Conservation (phyloP, 35 echinoderm and acorn worm species). For the Eucidaris tribuloides region DNA sequence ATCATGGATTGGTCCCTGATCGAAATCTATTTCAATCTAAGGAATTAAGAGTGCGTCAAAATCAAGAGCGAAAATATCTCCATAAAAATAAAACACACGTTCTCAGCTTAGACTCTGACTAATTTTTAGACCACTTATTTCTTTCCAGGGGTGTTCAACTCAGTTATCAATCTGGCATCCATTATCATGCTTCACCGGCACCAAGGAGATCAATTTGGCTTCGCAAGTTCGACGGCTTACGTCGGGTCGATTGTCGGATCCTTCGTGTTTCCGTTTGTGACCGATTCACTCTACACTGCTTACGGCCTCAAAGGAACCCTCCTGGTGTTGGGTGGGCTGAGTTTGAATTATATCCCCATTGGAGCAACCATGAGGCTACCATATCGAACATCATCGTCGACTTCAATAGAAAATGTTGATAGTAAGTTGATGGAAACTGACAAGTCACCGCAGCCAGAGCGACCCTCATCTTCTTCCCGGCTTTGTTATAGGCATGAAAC, state of each 20-base stretch:
- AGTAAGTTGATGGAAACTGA: too few relatives aligned
- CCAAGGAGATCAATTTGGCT: neutral
- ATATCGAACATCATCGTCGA: too few relatives aligned
- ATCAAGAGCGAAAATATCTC: too few relatives aligned
- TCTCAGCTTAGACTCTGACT: too few relatives aligned
- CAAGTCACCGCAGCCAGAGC: too few relatives aligned
- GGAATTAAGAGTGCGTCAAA: too few relatives aligned
- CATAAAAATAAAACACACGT: too few relatives aligned
- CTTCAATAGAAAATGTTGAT: too few relatives aligned
- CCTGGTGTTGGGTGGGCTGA: neutral
- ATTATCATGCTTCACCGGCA: neutral
- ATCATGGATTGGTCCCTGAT: too few relatives aligned
- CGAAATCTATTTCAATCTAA: too few relatives aligned
- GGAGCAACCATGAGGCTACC: neutral
- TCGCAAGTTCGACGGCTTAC: neutral
- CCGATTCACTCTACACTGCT: neutral
- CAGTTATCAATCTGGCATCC: neutral
- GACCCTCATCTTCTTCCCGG: neutral
- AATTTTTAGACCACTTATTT: too few relatives aligned
- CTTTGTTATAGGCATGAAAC: neutral
- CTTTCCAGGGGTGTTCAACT: neutral
- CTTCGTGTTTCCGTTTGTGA: neutral
- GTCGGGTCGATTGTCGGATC: neutral
- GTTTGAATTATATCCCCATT: neutral
- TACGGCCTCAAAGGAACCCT: neutral